Conservation (phyloP, 2,113 vertebrate genomes). For the Gobio gobio region DNA sequence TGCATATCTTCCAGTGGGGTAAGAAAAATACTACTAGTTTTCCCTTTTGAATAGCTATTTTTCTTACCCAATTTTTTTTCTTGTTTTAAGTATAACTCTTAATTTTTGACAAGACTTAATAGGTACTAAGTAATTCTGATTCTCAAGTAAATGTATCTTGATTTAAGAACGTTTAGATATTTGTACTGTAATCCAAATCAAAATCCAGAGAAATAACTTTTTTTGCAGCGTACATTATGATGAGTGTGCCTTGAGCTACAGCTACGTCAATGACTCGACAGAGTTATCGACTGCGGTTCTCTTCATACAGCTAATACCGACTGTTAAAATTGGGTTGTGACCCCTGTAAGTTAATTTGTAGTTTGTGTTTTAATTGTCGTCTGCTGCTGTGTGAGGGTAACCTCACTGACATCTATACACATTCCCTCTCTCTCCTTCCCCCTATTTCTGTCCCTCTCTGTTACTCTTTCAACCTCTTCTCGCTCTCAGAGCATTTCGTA, state of each 20-base stretch:
- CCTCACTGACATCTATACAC: constrained; percentile 16
- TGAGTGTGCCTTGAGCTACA: too few relatives aligned
- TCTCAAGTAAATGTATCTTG: neutral
- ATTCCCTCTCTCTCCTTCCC: neutral
- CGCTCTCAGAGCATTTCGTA: neutral
- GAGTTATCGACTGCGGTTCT: neutral
- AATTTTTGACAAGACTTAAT: neutral
- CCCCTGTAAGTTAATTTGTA: neutral
- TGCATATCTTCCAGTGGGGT: neutral
- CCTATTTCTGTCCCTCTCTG: constrained; percentile 35
- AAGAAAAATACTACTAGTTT: neutral
- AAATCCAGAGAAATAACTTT: neutral
- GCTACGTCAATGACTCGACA: too few relatives aligned
- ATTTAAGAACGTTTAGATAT: neutral
- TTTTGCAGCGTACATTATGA: too few relatives aligned
- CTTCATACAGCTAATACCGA: neutral
- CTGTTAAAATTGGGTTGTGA: neutral
- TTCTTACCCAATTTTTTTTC: too few relatives aligned
- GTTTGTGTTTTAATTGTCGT: neutral
- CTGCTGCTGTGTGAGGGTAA: neutral
- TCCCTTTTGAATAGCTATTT: too few relatives aligned
- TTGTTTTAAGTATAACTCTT: too few relatives aligned
- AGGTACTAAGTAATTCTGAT: neutral
- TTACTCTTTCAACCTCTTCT: constrained; percentile 44
- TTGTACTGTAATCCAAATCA: neutral